These are phyloP conservation scores for Tyto alba DNA, from an alignment of 2,113 vertebrate genomes.

Conservation along the genomic window DNA sequence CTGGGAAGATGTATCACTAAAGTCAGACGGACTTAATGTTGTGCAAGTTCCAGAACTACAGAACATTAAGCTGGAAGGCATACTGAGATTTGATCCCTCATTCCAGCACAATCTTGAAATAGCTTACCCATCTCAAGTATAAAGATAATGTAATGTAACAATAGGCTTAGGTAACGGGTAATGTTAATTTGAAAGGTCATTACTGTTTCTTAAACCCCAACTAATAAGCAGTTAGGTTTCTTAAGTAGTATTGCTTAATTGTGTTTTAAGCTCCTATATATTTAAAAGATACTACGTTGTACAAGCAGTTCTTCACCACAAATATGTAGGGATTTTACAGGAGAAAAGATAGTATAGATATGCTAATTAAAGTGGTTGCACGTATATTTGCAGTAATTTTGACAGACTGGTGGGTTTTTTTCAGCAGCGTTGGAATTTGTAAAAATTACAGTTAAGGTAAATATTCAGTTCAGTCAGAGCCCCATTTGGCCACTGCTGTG, in stretches of 20 bases:
- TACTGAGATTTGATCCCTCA: background rate
- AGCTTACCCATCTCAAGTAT: background rate
- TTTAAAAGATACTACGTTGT: background rate
- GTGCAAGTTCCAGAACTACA: background rate
- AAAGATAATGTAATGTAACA: background rate
- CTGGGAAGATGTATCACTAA: background rate
- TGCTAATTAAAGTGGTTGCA: background rate
- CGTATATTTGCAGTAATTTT: background rate
- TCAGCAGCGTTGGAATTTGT: background rate
- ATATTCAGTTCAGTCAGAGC: background rate
- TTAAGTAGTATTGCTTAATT: background rate
- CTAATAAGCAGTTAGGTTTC: background rate
- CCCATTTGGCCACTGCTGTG: background rate
- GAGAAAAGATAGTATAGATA: background rate
- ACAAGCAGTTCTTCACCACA: background rate
- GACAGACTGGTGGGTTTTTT: background rate
- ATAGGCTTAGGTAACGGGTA: background rate
- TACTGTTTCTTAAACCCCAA: background rate
- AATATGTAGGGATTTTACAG: background rate
- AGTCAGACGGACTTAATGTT: background rate
- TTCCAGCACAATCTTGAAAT: background rate
- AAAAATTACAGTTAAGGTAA: background rate
- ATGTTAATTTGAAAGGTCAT: background rate
- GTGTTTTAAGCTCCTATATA: background rate
- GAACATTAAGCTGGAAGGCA: background rate